Evolutionary conservation across 2,888 invertebrate species (phyloP).

Genomic region (Sarcophaga caerulescens): DNA sequence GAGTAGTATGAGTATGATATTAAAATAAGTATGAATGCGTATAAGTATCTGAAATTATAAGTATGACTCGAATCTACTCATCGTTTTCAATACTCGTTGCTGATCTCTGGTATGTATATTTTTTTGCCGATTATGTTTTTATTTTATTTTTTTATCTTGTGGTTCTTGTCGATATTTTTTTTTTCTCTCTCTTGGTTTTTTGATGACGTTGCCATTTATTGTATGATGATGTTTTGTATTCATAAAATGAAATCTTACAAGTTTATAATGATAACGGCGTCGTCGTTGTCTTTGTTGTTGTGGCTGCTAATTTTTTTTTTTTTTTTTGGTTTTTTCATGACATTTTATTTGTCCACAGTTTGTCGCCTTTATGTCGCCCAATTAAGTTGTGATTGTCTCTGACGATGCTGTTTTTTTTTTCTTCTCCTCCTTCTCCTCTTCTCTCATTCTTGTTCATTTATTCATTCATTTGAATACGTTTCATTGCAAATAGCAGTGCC

Average conservation of each 20-base stretch:
- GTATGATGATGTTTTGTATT: neutral
- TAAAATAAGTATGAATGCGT: no score
- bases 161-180: constrained; percentile 20
- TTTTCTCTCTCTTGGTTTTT: neutral
- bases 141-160: neutral
- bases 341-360: constrained; percentile 59
- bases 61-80: no score
- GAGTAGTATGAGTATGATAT: no score
- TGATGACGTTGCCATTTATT: neutral
- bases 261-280: neutral
- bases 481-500: neutral
- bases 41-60: no score
- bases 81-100: no score
- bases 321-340: constrained; percentile 37
- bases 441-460: constrained; percentile 22
- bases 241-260: constrained; percentile 29
- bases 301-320: neutral
- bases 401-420: constrained; percentile 49
- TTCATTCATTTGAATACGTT: constrained; percentile 20
- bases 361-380: constrained; percentile 66
- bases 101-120: no score
- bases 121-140: neutral
- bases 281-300: constrained; percentile 14
- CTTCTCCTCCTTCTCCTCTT: constrained; percentile 9
- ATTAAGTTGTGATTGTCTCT: constrained; percentile 64